Percentiles rank a stretch among this genome's conserved stretches.
These are phyloP conservation scores for Bujurquina vittata DNA, from an alignment of 2,113 vertebrate species.

Conservation along the genomic window DNA sequence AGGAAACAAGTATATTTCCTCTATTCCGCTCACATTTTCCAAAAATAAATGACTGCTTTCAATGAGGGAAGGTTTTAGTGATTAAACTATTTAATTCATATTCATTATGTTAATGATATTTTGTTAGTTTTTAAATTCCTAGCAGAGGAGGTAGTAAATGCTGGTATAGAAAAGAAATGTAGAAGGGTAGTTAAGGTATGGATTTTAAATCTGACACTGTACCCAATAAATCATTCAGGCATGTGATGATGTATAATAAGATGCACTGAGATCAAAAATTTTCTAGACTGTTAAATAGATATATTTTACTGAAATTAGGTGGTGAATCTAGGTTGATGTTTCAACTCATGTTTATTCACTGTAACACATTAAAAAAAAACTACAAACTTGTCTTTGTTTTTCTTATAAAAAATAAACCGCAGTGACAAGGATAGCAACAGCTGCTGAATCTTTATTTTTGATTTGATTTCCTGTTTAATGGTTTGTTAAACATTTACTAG, in stretches of 20 bases:
- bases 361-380: constrained; percentile 45
- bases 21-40: background rate
- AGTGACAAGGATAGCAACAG: background rate
- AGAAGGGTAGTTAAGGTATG: background rate
- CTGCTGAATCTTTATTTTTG: background rate
- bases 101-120: background rate
- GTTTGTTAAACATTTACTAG: background rate
- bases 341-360: constrained; percentile 43
- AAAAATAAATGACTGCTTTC: background rate
- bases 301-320: constrained; percentile 47
- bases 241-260: constrained; percentile 5
- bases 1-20: background rate
- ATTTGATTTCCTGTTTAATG: background rate
- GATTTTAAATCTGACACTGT: background rate
- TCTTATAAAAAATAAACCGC: too few relatives aligned
- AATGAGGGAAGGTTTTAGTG: background rate
- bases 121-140: background rate
- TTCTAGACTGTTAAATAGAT: constrained; percentile 34
- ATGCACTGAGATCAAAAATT: constrained; percentile 5
- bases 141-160: background rate
- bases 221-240: background rate
- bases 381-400: constrained; percentile 1
- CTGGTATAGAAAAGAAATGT: background rate
- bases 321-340: constrained; percentile 28
- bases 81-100: background rate